Base-by-base conservation (phyloP, 2,888 invertebrate species). In the Xanthia togata region DNA sequence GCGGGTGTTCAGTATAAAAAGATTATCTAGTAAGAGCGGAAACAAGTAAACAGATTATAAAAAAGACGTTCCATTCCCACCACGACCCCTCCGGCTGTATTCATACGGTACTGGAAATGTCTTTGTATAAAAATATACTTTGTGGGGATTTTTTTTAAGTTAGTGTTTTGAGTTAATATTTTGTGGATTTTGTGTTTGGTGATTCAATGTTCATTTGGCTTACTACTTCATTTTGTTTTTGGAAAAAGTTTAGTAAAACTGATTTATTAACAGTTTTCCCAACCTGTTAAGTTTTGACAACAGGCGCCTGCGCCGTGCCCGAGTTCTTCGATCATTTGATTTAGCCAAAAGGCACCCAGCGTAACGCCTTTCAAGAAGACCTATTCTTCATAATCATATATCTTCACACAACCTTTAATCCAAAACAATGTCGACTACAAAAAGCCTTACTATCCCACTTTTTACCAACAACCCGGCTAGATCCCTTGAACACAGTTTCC, bases 31-130 rank as follows among this genome's bases (percentile, higher is more conserved):
- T 92, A 92, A 93, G 87, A 92, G 91, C 88, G 92, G 93, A 90
- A 92, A 92, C 92, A 92, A 93, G 95, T 95, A 95, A 95, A 96
- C 96, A 95, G 94, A 95, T 95, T 95, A 95, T 95, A 95, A 95
- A 95, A 95, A 95, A 95, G 93, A 94, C 94, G 92, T 94, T 92
- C 87, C 87, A 86, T 84, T 88, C 85, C 90, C 91, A 90, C 89
- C 89, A 82, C 83, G 88, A 89, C 90, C 91, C 93, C 92, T 93
- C 88, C 81, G 92, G 92, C 91, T 89, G 90, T 86, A 82, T 87
- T 83, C 89, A 91, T 91, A 91, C 91, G 90, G 90, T 76, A 59
- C 69, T 69, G 70, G 44, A 78, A 83, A 81, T 79, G 78, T 80
- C 77, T 74, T 62, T 68, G 41, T 53, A 38, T 79, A 73, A 72